Conservation (phyloP, 2,888 invertebrate species). For the Calliphora vomitoria region DNA sequence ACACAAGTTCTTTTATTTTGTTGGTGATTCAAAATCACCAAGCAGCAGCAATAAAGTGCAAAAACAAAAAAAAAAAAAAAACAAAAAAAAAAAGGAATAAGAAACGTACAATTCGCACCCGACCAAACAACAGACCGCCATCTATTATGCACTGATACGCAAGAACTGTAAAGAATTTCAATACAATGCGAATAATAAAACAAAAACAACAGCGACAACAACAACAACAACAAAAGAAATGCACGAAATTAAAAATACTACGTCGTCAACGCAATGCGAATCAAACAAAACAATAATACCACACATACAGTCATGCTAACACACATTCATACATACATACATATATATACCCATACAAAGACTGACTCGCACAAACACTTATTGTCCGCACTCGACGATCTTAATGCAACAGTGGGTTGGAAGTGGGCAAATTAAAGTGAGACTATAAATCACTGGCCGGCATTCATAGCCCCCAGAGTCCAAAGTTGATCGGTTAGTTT, state of each 20-base stretch:
- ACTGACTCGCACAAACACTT: constrained; percentile 16
- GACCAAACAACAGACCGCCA: constrained; percentile 58
- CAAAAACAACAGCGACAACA: constrained; percentile 44
- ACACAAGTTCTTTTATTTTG: constrained; percentile 41
- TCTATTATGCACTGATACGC: constrained; percentile 65
- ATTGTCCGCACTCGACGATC: constrained; percentile 48
- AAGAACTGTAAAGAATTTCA: constrained; percentile 67
- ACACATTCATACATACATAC: constrained; percentile 10
- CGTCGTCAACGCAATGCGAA: constrained; percentile 69
- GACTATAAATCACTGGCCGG: too few relatives aligned
- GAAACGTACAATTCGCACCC: constrained; percentile 30
- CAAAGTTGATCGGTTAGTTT: too few relatives aligned
- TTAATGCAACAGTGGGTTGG: constrained; percentile 52
- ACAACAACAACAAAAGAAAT: constrained; percentile 56
- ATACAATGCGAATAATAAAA: constrained; percentile 56
- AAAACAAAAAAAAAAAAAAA: neutral
- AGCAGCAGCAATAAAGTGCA: constrained; percentile 20
- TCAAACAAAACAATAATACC: constrained; percentile 60
- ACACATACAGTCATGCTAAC: neutral
- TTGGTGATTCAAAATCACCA: constrained; percentile 51
- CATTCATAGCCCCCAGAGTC: too few relatives aligned
- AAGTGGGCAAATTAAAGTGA: neutral
- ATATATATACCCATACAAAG: neutral
- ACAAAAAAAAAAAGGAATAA: constrained; percentile 12
- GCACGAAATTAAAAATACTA: constrained; percentile 68